These are phyloP conservation scores for Oncorhynchus kisutch DNA, from an alignment of 2,113 vertebrate species.

Conservation along the genomic window DNA sequence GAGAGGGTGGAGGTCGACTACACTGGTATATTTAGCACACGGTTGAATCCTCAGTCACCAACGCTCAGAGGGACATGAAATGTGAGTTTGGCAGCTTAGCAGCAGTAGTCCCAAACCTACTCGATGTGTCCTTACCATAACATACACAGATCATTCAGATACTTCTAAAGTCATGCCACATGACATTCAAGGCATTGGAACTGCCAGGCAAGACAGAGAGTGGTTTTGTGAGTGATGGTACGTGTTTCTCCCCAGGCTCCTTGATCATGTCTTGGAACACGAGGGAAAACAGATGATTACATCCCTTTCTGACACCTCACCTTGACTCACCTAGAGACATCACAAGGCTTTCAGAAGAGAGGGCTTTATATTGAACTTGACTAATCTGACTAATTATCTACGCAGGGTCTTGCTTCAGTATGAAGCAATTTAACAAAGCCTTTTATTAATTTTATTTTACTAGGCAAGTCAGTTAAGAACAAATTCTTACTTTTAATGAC, in stretches of 20 bases:
- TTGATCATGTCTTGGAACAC: conserved; percentile 47
- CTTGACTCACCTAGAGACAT: conserved; percentile 37
- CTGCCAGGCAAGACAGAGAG: conserved; percentile 14
- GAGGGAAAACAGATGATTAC: conserved; percentile 44
- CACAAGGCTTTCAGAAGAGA: conserved; percentile 30
- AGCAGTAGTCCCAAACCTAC: conserved; percentile 10
- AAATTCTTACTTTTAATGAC: no score
- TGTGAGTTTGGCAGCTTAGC: conserved; percentile 39
- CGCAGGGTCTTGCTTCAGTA: neutral
- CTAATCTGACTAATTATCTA: conserved; percentile 10
- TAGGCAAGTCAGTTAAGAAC: no score
- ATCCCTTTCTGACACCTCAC: conserved; percentile 33
- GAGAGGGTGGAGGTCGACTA: conserved; percentile 60
- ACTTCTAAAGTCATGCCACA: conserved; percentile 32
- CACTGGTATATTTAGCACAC: conserved; percentile 66
- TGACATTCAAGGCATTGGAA: conserved; percentile 32
- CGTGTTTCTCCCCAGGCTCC: conserved; percentile 33
- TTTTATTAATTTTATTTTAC: no score
- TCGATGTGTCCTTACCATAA: conserved; percentile 8
- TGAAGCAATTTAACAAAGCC: conserved; percentile 7
- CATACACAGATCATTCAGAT: conserved; percentile 37
- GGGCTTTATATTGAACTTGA: conserved; percentile 14
- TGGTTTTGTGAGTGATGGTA: conserved; percentile 26
- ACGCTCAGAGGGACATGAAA: conserved; percentile 36
- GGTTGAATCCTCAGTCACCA: conserved; percentile 36